A percentile compares a stretch with the other conserved stretches of the same genome.
phyloP scores from a whole-genome alignment of 2,797 vertebrate species.

The Bradypus variegatus region DNA sequence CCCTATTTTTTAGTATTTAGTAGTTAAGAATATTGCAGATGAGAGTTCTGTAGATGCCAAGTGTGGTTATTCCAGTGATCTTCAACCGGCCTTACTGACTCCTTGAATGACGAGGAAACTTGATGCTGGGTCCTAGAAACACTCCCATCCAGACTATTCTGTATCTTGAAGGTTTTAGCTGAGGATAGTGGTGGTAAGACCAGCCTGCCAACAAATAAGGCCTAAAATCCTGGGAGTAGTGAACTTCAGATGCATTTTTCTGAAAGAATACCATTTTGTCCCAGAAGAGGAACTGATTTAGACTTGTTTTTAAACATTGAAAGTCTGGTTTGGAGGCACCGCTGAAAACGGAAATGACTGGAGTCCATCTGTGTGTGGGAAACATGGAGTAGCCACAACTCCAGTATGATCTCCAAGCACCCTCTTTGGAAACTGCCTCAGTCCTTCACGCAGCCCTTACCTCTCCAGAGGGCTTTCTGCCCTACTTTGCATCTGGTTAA shows the following conservation, averaged over 20 bases:
- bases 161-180: neutral
- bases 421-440: too few species aligned
- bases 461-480: neutral
- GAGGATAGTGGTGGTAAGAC: neutral
- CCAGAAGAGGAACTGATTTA: neutral
- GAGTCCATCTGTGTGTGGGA: neutral
- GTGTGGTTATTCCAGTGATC: neutral
- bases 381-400: rapidly evolving
- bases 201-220: neutral
- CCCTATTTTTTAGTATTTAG: neutral
- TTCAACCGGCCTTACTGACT: neutral
- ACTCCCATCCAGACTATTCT: neutral
- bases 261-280: neutral
- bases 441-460: neutral
- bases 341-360: neutral
- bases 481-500: neutral
- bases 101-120: neutral
- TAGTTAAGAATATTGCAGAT: neutral
- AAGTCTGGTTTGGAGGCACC: neutral
- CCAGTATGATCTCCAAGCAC: neutral
- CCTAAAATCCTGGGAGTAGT: neutral
- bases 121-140: neutral
- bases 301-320: neutral
- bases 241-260: neutral
- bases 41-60: neutral